phyloP scores from a whole-genome alignment of 2,888 invertebrate species.

The Dryomyza anilis region DNA sequence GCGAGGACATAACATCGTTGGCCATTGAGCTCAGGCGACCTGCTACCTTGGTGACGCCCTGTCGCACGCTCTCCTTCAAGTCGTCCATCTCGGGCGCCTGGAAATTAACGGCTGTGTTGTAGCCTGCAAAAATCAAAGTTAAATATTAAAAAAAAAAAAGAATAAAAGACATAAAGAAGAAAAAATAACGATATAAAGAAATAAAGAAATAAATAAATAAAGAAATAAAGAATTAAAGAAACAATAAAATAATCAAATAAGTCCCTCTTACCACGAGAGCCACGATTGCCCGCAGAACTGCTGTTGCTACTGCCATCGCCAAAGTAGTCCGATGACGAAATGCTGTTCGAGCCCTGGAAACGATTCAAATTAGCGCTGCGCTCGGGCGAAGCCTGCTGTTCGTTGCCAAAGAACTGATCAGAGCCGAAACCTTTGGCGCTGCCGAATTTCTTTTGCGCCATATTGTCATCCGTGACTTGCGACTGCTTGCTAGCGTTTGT shows the following conservation, averaged over 20 bases:
- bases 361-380: conserved; percentile 68
- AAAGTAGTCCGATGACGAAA: conserved; percentile 97
- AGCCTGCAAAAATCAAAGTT: conserved; percentile 40
- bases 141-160: neutral
- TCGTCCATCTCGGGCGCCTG: conserved; percentile 87
- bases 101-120: conserved; percentile 56
- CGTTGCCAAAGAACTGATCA: conserved; percentile 91
- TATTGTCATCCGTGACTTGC: conserved; percentile 65
- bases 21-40: conserved; percentile 94
- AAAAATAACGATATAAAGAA: no score
- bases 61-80: conserved; percentile 94
- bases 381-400: conserved; percentile 57
- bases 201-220: no score
- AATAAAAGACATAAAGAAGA: no score
- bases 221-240: no score
- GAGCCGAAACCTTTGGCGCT: conserved; percentile 98
- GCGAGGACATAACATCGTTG: conserved; percentile 89
- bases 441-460: conserved; percentile 95
- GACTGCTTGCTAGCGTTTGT: conserved; percentile 32
- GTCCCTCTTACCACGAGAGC: conserved; percentile 39
- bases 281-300: no score
- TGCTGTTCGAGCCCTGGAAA: conserved; percentile 93
- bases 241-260: neutral
- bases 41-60: conserved; percentile 96
- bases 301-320: conserved; percentile 64